Conservation (phyloP, 2,888 invertebrate genomes). For the Rhogogaster chlorosoma region DNA sequence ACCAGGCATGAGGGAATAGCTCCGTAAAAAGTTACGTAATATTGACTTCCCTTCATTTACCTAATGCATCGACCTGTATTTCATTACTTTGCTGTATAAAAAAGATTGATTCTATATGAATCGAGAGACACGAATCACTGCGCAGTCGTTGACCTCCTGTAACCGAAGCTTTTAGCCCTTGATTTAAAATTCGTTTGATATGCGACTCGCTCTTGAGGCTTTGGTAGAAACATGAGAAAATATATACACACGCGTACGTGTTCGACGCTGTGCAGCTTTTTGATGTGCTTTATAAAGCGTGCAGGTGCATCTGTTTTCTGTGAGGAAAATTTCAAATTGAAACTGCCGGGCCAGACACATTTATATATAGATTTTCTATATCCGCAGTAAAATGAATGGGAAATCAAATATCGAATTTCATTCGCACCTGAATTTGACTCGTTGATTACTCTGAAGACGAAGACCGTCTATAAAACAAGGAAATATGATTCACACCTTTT, state of each 20-base stretch:
- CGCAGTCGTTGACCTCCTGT: not conserved
- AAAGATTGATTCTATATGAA: not conserved
- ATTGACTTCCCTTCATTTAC: not conserved
- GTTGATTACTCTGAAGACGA: not conserved
- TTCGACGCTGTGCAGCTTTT: not conserved
- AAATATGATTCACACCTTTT: not conserved
- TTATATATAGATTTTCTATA: not conserved
- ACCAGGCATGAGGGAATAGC: not conserved
- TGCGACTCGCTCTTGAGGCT: not conserved
- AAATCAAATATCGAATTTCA: not conserved
- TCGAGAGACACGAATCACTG: not conserved
- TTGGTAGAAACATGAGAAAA: not conserved
- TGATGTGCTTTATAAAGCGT: not conserved
- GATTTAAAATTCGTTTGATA: slow-evolving; percentile 6
- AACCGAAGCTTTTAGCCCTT: not conserved
- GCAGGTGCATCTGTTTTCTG: not conserved
- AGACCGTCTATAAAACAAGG: not conserved
- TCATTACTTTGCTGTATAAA: not conserved
- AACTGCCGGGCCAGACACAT: not conserved
- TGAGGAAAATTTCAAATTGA: not conserved
- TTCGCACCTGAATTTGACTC: not conserved
- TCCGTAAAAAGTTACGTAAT: not conserved
- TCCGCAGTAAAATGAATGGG: not conserved
- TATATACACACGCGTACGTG: not conserved
- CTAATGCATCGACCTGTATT: not conserved